Base-by-base conservation (phyloP, 1,140 invertebrate genomes). In the Nymphalis io region DNA sequence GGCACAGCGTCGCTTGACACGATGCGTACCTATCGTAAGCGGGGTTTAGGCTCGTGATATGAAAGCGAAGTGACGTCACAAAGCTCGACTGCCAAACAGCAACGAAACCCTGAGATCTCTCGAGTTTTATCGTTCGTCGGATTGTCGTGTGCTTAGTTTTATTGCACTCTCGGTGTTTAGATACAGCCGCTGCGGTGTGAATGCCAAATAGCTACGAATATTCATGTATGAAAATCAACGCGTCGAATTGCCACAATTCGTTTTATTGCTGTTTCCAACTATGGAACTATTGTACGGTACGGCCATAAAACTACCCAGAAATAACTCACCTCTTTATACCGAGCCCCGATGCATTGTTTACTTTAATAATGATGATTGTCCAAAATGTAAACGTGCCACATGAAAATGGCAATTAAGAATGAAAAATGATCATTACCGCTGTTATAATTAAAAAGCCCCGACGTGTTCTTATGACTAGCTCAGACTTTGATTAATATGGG, bases 41-140 rank as follows among this genome's bases (percentile, higher is more conserved):
- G 78, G 70, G 75, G 71, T 74, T 84, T 85, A 83, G 78, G 82
- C 84, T 87, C 85, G 87, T 91, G 84, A 87, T 82, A 78, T 84
- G 89, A 89, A 89, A 89, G 86, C 78, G 81, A 85, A 90, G 87
- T 88, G 87, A 88, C 87, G 83, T 89, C 87, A 89, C 80, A 70
- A 68, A 74, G 69, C 70, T 74, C 75, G 74, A 74, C 70, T 73
- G 69, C 72, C 70, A 78, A 74, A 74, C 74, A 72, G 66, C 78
- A 60, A 51, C 72, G 65, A 59, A 82, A 84, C 80, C 74, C 74
- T 60, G 74, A 69, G 75, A 79, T 74, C 77, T 74, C 77, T 78
- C 75, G 66, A 79, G 72, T 87, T 89, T 89, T 90, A 88, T 89
- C 85, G 79, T 79, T 77, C 76, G 75, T 79, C 68, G 82, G 81